Evolutionary conservation across 1,140 invertebrate species (phyloP).

Genomic region (Drosophila pseudoananassae): DNA sequence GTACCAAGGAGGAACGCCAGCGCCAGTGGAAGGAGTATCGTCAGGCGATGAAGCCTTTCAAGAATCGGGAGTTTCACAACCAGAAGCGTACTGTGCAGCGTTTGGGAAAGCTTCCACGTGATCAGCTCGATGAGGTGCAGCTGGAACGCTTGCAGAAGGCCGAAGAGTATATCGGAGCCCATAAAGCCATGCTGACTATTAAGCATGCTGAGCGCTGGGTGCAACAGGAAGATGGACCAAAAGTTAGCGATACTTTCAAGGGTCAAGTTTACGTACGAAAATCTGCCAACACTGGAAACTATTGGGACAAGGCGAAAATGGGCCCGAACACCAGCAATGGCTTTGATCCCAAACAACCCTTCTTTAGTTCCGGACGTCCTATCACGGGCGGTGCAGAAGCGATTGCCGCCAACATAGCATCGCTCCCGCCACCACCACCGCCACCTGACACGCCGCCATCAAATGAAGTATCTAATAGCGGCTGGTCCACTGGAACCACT

Average conservation of each 20-base stretch:
- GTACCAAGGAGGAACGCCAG: constrained; percentile 70
- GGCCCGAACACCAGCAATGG: constrained; percentile 20
- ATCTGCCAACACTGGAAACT: constrained; percentile 7
- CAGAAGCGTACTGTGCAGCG: constrained; percentile 74
- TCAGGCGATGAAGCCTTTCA: constrained; percentile 77
- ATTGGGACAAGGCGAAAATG: constrained; percentile 38
- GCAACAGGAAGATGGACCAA: constrained; percentile 36
- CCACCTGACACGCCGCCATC: constrained; percentile 9
- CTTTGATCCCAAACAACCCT: constrained; percentile 23
- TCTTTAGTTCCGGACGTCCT: constrained; percentile 58
- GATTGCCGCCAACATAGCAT: background rate
- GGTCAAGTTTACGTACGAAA: constrained; percentile 60
- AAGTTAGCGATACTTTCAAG: background rate
- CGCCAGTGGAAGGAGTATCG: constrained; percentile 75
- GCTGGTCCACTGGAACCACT: background rate
- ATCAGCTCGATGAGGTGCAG: constrained; percentile 68
- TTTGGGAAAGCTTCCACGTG: constrained; percentile 62
- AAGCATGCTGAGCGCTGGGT: constrained; percentile 75
- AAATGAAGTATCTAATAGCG: background rate
- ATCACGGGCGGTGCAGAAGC: constrained; percentile 55
- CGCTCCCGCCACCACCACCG: constrained; percentile 6
- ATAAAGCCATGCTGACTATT: constrained; percentile 73
- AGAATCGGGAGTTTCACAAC: constrained; percentile 78
- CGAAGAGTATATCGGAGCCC: constrained; percentile 65
- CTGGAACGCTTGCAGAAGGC: constrained; percentile 60